phyloP scores from a whole-genome alignment of 2,113 vertebrate species.

The Xiphophorus couchianus region DNA sequence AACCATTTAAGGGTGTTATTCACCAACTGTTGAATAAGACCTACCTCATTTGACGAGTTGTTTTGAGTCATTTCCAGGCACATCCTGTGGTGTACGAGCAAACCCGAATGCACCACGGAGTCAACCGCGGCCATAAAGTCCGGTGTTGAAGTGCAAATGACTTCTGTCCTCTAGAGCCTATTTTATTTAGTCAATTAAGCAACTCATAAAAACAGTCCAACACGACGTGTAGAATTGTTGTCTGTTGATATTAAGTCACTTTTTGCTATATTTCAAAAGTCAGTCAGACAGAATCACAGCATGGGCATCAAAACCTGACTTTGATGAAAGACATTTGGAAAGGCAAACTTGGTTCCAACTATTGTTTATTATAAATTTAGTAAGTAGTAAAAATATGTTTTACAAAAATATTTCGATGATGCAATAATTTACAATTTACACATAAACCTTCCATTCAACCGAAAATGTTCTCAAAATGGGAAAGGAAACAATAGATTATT shows the following conservation, averaged over 20 bases:
- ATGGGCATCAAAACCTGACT: not conserved
- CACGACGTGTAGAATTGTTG: too few relatives aligned
- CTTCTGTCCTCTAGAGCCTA: too few relatives aligned
- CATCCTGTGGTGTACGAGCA: too few relatives aligned
- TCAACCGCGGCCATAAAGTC: too few relatives aligned
- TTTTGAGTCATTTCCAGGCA: not conserved
- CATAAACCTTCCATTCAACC: not conserved
- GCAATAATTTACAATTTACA: slow-evolving; percentile 7
- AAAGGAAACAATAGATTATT: not conserved
- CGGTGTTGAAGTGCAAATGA: too few relatives aligned
- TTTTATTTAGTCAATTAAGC: not conserved
- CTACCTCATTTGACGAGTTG: not conserved
- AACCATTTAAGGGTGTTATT: not conserved
- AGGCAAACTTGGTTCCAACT: not conserved
- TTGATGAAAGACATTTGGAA: too few relatives aligned
- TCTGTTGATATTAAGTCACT: not conserved
- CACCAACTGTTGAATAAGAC: not conserved
- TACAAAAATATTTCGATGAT: not conserved
- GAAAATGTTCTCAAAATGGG: not conserved
- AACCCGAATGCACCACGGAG: too few relatives aligned
- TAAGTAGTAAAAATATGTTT: not conserved
- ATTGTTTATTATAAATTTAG: not conserved
- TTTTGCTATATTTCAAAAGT: not conserved
- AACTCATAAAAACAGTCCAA: not conserved
- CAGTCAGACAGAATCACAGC: not conserved